These are phyloP conservation scores for Meloidogyne chitwoodi DNA, from an alignment of 1,140 invertebrate genomes.

Conservation along the genomic window DNA sequence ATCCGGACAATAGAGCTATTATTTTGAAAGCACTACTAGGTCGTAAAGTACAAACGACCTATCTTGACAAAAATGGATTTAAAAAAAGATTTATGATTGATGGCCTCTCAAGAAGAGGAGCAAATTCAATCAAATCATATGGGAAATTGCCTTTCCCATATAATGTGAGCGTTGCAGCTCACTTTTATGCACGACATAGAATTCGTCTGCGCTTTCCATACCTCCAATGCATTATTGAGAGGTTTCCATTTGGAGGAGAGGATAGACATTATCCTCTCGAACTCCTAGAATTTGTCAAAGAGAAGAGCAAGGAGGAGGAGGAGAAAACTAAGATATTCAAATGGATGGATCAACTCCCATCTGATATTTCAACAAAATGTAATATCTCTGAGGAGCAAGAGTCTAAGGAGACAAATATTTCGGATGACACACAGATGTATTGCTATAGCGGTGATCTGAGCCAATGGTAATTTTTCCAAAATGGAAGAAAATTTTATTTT, in stretches of 20 bases:
- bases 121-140: background rate
- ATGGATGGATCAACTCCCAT: background rate
- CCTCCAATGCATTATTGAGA: background rate
- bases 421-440: too few species aligned
- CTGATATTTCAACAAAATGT: background rate
- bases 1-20: background rate
- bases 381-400: too few species aligned
- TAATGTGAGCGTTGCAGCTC: background rate
- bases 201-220: background rate
- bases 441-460: too few species aligned
- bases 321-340: background rate
- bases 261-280: background rate
- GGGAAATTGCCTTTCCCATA: background rate
- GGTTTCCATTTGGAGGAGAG: background rate
- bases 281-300: conserved; percentile 1
- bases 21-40: background rate
- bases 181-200: background rate
- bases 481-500: too few species aligned
- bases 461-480: too few species aligned
- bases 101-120: background rate
- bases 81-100: background rate
- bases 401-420: too few species aligned
- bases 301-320: background rate
- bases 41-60: background rate
- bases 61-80: background rate